Evolutionary conservation across 1,140 invertebrate species (phyloP).

Genomic region (Trichonephila inaurata): DNA sequence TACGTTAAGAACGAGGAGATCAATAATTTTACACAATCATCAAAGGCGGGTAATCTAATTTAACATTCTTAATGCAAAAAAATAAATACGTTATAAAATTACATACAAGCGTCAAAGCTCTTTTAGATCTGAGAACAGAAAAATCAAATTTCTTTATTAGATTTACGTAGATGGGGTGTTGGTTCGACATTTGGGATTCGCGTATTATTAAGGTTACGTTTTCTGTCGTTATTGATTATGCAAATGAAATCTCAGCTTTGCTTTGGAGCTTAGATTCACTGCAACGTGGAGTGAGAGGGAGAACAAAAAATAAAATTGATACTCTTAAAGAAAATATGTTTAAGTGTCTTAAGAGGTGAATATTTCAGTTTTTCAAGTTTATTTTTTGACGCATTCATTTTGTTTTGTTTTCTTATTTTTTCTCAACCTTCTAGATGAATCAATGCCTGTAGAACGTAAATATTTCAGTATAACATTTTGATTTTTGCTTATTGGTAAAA

Average conservation of each 20-base stretch:
- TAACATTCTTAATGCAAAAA: background rate
- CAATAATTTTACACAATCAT: background rate
- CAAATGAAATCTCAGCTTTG: background rate
- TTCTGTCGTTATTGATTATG: background rate
- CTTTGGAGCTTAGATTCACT: background rate
- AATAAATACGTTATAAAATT: background rate
- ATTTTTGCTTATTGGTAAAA: too few species aligned
- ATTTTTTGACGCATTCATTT: too few species aligned
- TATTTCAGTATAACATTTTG: too few species aligned
- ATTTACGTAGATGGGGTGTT: background rate
- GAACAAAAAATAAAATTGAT: background rate
- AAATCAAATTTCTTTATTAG: background rate
- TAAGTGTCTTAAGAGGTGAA: background rate
- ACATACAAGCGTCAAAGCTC: background rate
- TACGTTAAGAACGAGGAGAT: background rate
- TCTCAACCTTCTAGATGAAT: too few species aligned
- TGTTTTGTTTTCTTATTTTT: too few species aligned
- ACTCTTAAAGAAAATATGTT: background rate
- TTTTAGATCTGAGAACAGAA: background rate
- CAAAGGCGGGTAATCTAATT: background rate
- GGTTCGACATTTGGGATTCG: background rate
- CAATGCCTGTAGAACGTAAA: too few species aligned
- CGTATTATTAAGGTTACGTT: background rate
- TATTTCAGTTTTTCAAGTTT: too few species aligned
- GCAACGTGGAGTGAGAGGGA: background rate